These are phyloP conservation scores for Melanargia galathea DNA, from an alignment of 2,888 invertebrate species.

Conservation along the genomic window DNA sequence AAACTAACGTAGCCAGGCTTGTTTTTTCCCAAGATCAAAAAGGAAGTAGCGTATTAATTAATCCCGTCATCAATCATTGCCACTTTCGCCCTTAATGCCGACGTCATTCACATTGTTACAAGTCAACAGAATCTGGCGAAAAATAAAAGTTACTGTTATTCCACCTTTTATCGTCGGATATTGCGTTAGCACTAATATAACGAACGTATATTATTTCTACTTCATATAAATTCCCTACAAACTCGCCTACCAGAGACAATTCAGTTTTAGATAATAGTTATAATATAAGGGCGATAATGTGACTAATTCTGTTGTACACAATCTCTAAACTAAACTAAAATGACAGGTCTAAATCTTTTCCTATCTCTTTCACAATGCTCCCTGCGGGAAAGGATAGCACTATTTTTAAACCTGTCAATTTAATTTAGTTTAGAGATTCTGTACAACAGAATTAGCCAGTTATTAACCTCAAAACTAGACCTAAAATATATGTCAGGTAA, in stretches of 20 bases:
- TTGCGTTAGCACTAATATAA: conserved; percentile 8
- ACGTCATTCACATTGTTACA: conserved; percentile 54
- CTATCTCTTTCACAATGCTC: no score
- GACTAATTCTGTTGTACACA: no score
- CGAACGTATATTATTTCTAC: conserved; percentile 4
- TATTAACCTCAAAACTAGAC: no score
- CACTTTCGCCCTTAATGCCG: conserved; percentile 48
- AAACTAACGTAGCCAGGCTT: conserved; percentile 49
- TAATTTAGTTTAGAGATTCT: no score
- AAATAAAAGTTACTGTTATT: conserved; percentile 42
- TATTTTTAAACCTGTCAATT: no score
- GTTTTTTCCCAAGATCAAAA: conserved; percentile 60
- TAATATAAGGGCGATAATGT: no score
- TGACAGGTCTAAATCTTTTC: no score
- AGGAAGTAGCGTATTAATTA: conserved; percentile 65
- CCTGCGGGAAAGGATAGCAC: no score
- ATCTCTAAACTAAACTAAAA: no score
- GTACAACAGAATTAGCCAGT: neutral
- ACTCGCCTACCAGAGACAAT: neutral
- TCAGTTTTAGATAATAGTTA: neutral
- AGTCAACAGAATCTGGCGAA: conserved; percentile 46
- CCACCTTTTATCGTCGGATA: conserved; percentile 33
- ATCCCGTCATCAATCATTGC: conserved; percentile 56
- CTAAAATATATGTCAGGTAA: no score
- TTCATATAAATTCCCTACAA: neutral